Conservation (phyloP, 53 echinoderm and acorn worm species). For the Actinopyga echinites region DNA sequence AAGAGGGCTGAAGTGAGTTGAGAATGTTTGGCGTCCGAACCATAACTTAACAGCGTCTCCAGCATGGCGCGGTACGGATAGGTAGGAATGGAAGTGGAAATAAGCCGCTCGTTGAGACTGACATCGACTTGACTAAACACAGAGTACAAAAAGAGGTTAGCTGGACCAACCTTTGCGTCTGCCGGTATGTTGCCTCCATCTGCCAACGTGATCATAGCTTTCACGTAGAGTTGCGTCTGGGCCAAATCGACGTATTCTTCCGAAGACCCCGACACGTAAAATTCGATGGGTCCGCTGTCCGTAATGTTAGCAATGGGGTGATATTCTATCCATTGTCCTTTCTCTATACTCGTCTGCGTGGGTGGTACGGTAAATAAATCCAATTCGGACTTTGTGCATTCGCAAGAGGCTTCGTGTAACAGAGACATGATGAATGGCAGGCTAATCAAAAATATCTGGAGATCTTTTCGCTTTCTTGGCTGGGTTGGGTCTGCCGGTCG, state of each 20-base stretch:
- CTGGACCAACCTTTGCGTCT: constrained; percentile 16
- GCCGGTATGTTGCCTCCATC: constrained; percentile 11
- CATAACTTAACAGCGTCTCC: constrained; percentile 58
- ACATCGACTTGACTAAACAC: constrained; percentile 68
- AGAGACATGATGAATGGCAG: constrained; percentile 60
- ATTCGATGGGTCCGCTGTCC: constrained; percentile 39
- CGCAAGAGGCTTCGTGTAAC: constrained; percentile 70
- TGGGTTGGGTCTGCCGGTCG: not conserved
- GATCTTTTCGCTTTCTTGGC: constrained; percentile 10
- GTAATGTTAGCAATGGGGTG: constrained; percentile 60
- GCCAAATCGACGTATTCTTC: constrained; percentile 57
- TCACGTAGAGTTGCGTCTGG: constrained; percentile 53
- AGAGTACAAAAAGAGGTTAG: constrained; percentile 59
- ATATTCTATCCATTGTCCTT: constrained; percentile 62
- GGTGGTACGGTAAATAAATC: constrained; percentile 72
- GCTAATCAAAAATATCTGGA: constrained; percentile 29
- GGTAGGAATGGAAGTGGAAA: constrained; percentile 51
- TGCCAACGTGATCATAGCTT: constrained; percentile 45
- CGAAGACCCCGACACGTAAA: constrained; percentile 47
- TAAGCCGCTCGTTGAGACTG: constrained; percentile 45
- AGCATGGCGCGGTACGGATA: constrained; percentile 68
- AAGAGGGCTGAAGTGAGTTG: constrained; percentile 60
- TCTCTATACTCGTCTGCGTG: too few relatives aligned
- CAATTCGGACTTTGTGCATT: constrained; percentile 71
- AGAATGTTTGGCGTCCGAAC: constrained; percentile 53